Base-by-base conservation (phyloP, 2,888 invertebrate species). In the Andricus curvator region DNA sequence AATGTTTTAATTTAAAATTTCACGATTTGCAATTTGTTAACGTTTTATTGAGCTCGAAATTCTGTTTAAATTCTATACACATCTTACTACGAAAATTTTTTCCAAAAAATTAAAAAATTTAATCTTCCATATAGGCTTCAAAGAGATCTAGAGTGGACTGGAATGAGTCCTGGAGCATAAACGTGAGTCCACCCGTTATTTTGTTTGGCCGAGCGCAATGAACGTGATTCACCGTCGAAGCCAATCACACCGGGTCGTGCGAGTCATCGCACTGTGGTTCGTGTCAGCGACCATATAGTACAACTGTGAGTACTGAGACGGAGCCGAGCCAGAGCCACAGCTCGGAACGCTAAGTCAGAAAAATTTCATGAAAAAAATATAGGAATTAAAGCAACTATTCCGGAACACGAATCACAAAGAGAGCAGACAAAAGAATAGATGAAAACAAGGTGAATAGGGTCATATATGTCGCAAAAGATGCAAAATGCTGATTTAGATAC, bases 221-320 rank as follows among this genome's bases (percentile, higher is more conserved):
- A 77, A n/a, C 80, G 66, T 85, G 87, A 87, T 84, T 87, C 87
- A 87, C 80, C 80, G 82, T 78, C 1, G 6, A 60, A 60, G 22
- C 56, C 56, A 60, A 60, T 60, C 56, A 60, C n/a, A n/a, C n/a
- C n/a, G 22, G n/a, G 20, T 22, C 56, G 56, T 60, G 56, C 87
- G 87, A 87, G 83, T 87, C 87, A 87, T 84, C 84, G 82, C 77
- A 48, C 62, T 64, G 78, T 81, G 84, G 85, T 83, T 86, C 85
- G 81, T 82, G 83, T 83, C 82, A 84, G 79, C 84, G 83, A 85
- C 67, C 81, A 80, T 82, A 80, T 80, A 51, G 51, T 41, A 48
- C 17, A 17, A 48, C 48, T 48, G 48, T 17, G 17, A 15, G 4
- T 22, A 9, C 56, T n/a, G 56, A 60, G n/a, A 60, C 6, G n/a